Base-by-base conservation (phyloP, 2,888 invertebrate species). In the Dilophus febrilis region DNA sequence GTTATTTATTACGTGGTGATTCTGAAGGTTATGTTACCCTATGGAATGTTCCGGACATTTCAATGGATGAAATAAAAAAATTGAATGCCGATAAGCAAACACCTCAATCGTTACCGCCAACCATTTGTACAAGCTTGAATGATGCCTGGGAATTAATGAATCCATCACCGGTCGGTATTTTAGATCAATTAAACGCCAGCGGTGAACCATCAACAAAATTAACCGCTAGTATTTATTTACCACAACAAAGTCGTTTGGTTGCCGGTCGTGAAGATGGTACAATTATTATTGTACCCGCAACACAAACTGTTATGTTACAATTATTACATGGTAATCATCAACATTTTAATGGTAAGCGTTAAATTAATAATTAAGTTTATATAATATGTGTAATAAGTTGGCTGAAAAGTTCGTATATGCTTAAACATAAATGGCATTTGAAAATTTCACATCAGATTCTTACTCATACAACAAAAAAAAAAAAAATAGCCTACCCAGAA, bases 181-280 rank as follows among this genome's bases (percentile, higher is more conserved):
- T 94, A 39, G 91, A 92, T 64, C 90, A 91, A 52, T 60, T 94
- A 53, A 81, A 85, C 48, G 71, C 76, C 41, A 74, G 77, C 0
- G 78, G 78, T 3, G 75, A 74, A 44, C 68, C 73, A 37, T 72
- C 77, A 60, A 76, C 85, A 14, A 83, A 85, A 52, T 65, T 95
- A 38, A 92, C 94, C 0, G 82, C 94, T 1, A 92, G 92, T 43
- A 90, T 97, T 51, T 98, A 92, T 62, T 68, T 97, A 38, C 82
- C 94, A 1, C 79, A 84, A 38, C 92, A 94, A 53, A 92, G 94
- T 51, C 77, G 91, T 7, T 64, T 98, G 42, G 92, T 95, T 11
- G 85, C 94, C 45, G 97, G 97, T 1, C 70, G 94, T 10, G 88
- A 90, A 55, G 92, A 98, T 56, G 98, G 98, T 3, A 80, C 85